phyloP scores from a whole-genome alignment of 1,140 invertebrate genomes.

The Tachypleus tridentatus region DNA sequence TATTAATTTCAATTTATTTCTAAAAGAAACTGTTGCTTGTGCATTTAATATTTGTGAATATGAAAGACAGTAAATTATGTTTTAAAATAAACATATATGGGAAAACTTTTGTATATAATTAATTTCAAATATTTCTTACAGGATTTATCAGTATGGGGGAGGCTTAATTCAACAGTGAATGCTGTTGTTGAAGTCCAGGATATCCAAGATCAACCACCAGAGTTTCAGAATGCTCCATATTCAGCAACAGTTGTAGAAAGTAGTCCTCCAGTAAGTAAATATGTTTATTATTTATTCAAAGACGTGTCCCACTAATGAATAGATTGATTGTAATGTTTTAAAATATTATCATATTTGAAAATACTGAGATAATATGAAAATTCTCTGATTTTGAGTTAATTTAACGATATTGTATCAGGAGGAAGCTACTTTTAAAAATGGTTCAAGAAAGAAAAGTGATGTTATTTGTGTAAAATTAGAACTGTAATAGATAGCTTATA shows the following conservation, averaged over 20 bases:
- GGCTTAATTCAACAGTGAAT: conserved; percentile 50
- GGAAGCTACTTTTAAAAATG: no score
- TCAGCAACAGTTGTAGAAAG: conserved; percentile 61
- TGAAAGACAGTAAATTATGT: background rate
- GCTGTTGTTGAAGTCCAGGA: conserved; percentile 59
- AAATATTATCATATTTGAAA: conserved; percentile 3
- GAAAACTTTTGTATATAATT: conserved; percentile 3
- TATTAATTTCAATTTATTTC: no score
- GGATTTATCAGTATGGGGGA: conserved; percentile 43
- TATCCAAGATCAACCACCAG: conserved; percentile 65
- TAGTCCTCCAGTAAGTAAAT: conserved; percentile 40
- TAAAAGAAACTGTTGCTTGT: no score
- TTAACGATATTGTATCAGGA: no score
- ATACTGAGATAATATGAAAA: background rate
- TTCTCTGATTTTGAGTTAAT: no score
- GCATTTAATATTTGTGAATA: no score
- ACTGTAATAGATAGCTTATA: no score
- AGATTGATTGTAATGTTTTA: no score
- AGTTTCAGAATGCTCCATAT: conserved; percentile 62
- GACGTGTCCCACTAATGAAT: no score
- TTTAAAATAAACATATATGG: conserved; percentile 17
- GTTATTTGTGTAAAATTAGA: no score
- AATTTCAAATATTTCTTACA: conserved; percentile 31
- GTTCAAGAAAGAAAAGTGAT: no score
- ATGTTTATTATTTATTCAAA: no score